Percentiles rank a stretch among this genome's conserved stretches.
phyloP scores from a whole-genome alignment of 2,797 vertebrate species.

The Sandelia bainsii region DNA sequence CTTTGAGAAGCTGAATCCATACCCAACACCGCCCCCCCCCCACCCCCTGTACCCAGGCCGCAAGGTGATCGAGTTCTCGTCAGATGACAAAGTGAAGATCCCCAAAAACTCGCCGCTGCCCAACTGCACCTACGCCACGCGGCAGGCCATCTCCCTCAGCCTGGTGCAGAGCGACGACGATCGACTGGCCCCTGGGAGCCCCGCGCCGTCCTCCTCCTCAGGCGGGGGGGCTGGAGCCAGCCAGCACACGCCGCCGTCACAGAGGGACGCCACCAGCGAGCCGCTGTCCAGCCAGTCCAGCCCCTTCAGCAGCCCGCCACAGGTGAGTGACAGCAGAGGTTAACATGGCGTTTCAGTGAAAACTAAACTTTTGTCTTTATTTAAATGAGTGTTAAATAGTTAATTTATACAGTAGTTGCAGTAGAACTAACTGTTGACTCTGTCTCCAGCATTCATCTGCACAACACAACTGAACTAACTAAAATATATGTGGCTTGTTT shows the following conservation, averaged over 20 bases:
- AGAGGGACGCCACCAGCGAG: slow-evolving; percentile 66
- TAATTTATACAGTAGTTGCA: no score
- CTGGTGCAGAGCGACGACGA: slow-evolving; percentile 89
- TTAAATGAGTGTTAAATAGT: no score
- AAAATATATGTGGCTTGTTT: no score
- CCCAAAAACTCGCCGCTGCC: slow-evolving; percentile 96
- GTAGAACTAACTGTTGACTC: no score
- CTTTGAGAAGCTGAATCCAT: slow-evolving; percentile 94
- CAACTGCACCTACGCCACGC: slow-evolving; percentile 96
- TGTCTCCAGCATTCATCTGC: no score
- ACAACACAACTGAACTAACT: no score
- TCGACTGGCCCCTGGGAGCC: slow-evolving; percentile 83
- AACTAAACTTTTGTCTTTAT: no score
- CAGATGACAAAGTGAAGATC: slow-evolving; percentile 95
- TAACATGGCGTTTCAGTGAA: no score
- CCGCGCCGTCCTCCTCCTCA: slow-evolving; percentile 80
- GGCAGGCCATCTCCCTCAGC: slow-evolving; percentile 97
- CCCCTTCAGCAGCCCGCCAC: slow-evolving; percentile 89
- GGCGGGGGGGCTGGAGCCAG: slow-evolving; percentile 48
- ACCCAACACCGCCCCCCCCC: slow-evolving; percentile 90
- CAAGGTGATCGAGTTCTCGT: slow-evolving; percentile 96
- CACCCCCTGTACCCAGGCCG: slow-evolving; percentile 93
- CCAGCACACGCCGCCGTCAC: slow-evolving; percentile 57
- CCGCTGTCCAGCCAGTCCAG: slow-evolving; percentile 87
- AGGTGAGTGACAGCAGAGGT: slow-evolving; percentile 46